Percentiles rank a stretch among this genome's conserved stretches.
Evolutionary conservation across 2,888 invertebrate genomes (phyloP).

Genomic region (Limnephilus rhombicus): DNA sequence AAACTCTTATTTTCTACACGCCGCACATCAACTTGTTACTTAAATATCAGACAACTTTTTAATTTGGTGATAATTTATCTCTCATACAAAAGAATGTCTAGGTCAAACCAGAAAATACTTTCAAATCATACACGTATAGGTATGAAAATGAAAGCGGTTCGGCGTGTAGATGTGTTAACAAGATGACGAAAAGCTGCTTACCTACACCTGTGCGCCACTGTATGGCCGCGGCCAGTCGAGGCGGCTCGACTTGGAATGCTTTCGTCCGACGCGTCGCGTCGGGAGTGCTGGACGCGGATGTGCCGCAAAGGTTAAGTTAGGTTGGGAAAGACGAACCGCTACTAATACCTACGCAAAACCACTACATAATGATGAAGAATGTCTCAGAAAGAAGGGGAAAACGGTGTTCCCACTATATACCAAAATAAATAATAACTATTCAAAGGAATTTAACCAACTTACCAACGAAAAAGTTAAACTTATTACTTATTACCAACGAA

Average conservation of each 20-base stretch:
- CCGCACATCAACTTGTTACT: slow-evolving; percentile 24
- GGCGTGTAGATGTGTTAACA: slow-evolving; percentile 49
- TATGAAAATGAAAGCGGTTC: slow-evolving; percentile 64
- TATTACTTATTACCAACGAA: too few relatives aligned
- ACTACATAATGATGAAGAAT: too few relatives aligned
- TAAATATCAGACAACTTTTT: slow-evolving; percentile 53
- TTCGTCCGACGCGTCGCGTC: not conserved
- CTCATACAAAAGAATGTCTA: slow-evolving; percentile 63
- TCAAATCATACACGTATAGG: slow-evolving; percentile 62
- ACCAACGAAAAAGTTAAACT: too few relatives aligned
- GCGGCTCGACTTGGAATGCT: not conserved
- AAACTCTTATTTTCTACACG: slow-evolving; percentile 16
- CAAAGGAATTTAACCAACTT: not conserved
- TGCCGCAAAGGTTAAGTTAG: not conserved
- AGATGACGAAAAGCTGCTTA: slow-evolving; percentile 31
- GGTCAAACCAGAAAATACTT: slow-evolving; percentile 65
- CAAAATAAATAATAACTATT: not conserved
- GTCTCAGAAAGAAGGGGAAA: too few relatives aligned
- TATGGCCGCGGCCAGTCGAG: not conserved
- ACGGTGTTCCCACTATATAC: too few relatives aligned
- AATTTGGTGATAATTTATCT: slow-evolving; percentile 56
- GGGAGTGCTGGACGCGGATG: slow-evolving; percentile 9
- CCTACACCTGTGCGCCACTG: not conserved
- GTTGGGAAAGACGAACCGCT: not conserved
- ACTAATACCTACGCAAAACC: too few relatives aligned